A percentile compares a stretch with the other conserved stretches of the same genome.
Evolutionary conservation across 2,113 vertebrate genomes (phyloP).

Genomic region (Neolamprologus devosi): DNA sequence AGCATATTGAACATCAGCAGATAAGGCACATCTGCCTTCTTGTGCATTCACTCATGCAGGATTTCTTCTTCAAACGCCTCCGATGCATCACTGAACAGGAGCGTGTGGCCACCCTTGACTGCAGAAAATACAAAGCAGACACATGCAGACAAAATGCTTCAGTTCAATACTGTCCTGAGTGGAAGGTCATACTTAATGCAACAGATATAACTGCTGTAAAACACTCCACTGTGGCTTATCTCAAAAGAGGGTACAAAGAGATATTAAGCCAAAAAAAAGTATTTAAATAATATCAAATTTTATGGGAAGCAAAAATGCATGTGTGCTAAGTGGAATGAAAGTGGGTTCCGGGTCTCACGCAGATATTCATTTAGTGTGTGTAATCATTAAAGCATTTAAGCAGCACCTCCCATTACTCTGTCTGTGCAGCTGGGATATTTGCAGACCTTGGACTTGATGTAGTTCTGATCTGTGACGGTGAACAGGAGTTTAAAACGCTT

Average conservation of each 20-base stretch:
- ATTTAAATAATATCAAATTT: neutral
- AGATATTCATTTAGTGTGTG: neutral
- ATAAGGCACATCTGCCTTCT: neutral
- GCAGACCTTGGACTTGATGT: neutral
- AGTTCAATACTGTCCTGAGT: neutral
- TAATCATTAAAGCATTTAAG: neutral
- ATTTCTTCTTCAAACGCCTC: neutral
- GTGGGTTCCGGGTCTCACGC: neutral
- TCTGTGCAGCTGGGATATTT: neutral
- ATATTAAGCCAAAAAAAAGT: neutral
- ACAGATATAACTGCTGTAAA: neutral
- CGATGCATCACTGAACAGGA: neutral
- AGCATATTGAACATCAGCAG: neutral
- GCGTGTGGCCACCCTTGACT: neutral
- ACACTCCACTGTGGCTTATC: rapidly evolving
- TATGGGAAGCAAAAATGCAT: neutral
- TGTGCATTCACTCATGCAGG: neutral
- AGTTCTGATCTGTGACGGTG: neutral
- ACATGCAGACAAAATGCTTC: neutral
- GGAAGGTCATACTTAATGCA: neutral
- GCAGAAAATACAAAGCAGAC: neutral
- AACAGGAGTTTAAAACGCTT: neutral
- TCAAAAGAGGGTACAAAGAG: neutral
- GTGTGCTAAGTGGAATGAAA: neutral
- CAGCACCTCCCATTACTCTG: neutral